A percentile compares a stretch with the other conserved stretches of the same genome.
phyloP scores from a whole-genome alignment of 2,888 invertebrate species.

The Apodemia mormo region DNA sequence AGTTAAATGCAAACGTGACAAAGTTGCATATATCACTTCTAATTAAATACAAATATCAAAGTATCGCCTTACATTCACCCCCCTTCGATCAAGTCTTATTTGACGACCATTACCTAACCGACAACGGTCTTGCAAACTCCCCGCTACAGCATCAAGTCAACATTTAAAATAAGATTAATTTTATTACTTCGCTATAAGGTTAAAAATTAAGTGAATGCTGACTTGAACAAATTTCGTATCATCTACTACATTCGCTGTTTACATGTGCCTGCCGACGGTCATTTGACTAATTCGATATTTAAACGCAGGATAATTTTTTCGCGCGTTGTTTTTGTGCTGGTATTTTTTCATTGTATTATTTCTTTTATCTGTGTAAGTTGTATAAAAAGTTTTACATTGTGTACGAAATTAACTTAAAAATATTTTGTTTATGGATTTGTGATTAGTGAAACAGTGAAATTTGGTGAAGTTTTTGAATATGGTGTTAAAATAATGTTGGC shows the following conservation, averaged over 20 bases:
- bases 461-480: constrained; percentile 21
- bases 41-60: constrained; percentile 47
- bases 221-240: constrained; percentile 53
- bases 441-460: constrained; percentile 20
- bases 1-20: constrained; percentile 20
- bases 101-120: constrained; percentile 71
- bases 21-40: constrained; percentile 51
- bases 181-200: constrained; percentile 49
- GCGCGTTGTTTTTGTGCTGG: constrained; percentile 23
- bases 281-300: constrained; percentile 76
- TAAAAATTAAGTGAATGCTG: constrained; percentile 43
- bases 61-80: constrained; percentile 75
- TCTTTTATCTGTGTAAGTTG: constrained; percentile 21
- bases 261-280: constrained; percentile 64
- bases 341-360: not conserved
- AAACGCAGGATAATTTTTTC: constrained; percentile 50
- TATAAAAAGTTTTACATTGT: not conserved
- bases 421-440: not conserved
- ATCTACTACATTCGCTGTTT: constrained; percentile 62
- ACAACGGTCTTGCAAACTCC: constrained; percentile 67
- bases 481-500: constrained; percentile 64
- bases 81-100: constrained; percentile 69
- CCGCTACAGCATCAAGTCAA: constrained; percentile 43
- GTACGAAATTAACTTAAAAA: constrained; percentile 16
- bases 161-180: constrained; percentile 30